Base-by-base conservation (phyloP, 2,113 vertebrate genomes). In the Desmodus rotundus region DNA sequence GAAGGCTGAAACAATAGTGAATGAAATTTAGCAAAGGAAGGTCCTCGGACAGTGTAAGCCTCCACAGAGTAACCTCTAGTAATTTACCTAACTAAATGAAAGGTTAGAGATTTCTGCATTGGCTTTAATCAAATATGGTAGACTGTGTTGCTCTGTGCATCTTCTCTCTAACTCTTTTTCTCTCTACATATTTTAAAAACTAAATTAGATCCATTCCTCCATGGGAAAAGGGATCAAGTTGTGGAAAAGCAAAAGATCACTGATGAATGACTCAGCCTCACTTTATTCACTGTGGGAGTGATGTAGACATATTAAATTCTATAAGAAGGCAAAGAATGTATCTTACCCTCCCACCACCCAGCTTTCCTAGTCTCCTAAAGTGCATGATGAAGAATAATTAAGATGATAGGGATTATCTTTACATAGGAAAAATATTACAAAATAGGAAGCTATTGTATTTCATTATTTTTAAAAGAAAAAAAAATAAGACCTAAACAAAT, bases 281-380 rank as follows among this genome's bases (percentile, higher is more conserved):
- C 41, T 78, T 86, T 81, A 70, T 56, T 89, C 38, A 63, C 28
- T 94, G 38, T 86, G 47, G 54, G 89, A 77, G 26, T 85, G 9
- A 88, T 22, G 76, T 0, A 26, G 10, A 84, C 36, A 65, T 19
- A 67, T 52, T 52, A 15, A 52, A 52, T 52, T 52, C 50, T 4
- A 52, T 52, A 52, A 52, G 50, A 14, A 52, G 50, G 50, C 50
- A 52, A 52, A 52, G 45, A 43, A 5, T 88, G n/a, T 16, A 47
- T 81, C 38, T 70, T 68, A 54, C 15, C 52, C 12, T 87, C 36
- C 99, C 99, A 99, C 99, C 99, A 99, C 90, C 99, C 99, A 2
- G 97, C 93, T 91, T 99, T 99, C 70, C 99, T 99, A 67, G 99
- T 99, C 78, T 99, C 99, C 99, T 99, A 97, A 95, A 97, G 97